These are phyloP conservation scores for Holothuria leucospilota DNA, from an alignment of 53 echinoderm and acorn worm species.

Conservation along the genomic window DNA sequence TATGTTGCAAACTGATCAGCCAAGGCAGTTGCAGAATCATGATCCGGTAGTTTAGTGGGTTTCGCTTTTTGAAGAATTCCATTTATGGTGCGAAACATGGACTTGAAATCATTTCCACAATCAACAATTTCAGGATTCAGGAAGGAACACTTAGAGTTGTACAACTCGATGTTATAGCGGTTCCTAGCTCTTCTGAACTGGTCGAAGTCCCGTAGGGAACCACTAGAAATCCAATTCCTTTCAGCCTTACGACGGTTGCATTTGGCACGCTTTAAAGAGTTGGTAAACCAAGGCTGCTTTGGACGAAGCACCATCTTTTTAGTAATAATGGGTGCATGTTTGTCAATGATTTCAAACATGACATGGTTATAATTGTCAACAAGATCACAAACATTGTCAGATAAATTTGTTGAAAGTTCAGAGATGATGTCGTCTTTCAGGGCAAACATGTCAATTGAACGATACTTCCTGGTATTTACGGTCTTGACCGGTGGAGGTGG, in stretches of 20 bases:
- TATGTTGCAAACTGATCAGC: too few relatives aligned
- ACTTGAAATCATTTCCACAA: conserved; percentile 32
- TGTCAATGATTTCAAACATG: conserved; percentile 3
- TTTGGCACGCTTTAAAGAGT: conserved; percentile 18
- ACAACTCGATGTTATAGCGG: conserved; percentile 9
- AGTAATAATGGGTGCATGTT: conserved; percentile 23
- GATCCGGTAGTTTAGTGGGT: conserved; percentile 41
- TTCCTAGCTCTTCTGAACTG: conserved; percentile 14
- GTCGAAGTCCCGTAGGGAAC: neutral
- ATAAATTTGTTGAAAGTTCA: neutral
- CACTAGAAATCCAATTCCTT: conserved; percentile 33
- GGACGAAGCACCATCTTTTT: neutral
- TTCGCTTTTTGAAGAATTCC: conserved; percentile 43
- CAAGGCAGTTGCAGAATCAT: conserved; percentile 29
- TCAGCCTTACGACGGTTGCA: conserved; percentile 44
- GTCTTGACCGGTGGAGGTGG: conserved; percentile 3
- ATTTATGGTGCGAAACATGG: conserved; percentile 20
- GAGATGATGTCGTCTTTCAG: neutral
- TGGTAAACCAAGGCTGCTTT: conserved; percentile 47
- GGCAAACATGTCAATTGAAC: conserved; percentile 18
- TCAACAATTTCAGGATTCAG: neutral
- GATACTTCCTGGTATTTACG: conserved; percentile 26
- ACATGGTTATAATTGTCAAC: conserved; percentile 38
- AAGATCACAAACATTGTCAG: neutral
- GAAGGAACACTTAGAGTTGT: conserved; percentile 2